Base-by-base conservation (phyloP, 2,888 invertebrate genomes). In the Magallana nippona region DNA sequence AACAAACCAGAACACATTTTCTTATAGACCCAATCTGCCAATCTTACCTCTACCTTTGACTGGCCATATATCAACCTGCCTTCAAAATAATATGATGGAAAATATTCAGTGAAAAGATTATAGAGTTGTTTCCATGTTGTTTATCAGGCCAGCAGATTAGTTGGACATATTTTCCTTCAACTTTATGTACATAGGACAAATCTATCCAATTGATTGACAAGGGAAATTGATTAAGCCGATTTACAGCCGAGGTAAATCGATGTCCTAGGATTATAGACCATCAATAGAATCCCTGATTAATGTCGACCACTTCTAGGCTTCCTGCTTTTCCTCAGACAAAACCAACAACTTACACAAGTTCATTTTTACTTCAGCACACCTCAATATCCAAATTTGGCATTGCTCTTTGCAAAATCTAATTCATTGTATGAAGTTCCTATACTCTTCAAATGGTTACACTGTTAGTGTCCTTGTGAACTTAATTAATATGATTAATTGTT, bases 131-230 rank as follows among this genome's bases (percentile, higher is more conserved):
- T 71, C 71, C 71, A 71, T 27, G 32, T 32, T 71, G 71, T 22
- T 27, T 71, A 71, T 71, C 71, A 13, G 32, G 32, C 22, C 32
- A 71, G 71, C 71, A 15, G 71, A 71, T 71, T 32, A 71, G 71
- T 10, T 71, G 13, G 71, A 71, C 71, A 71, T 71, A 71, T 71
- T 71, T 71, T 27, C 71, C 71, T 71, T 71, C 71, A 32, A 71
- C 71, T 71, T 15, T 71, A 71, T 71, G 71, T 71, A 71, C 71
- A 71, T 22, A 71, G 71, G 32, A 22, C 71, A 71, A 71, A 71
- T 71, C 71, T 27, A 71, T 32, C 71, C 71, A 71, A 71, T 71
- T 71, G 71, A 71, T 71, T 71, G 71, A 71, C 71, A 71, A 71
- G 71, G 71, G 32, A 71, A 71, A 71, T 71, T 71, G 71, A 71